Evolutionary conservation across 1,140 invertebrate genomes (phyloP), one percentile per base, ranked within the genome.

Genomic region (Cataglyphis hispanica): DNA sequence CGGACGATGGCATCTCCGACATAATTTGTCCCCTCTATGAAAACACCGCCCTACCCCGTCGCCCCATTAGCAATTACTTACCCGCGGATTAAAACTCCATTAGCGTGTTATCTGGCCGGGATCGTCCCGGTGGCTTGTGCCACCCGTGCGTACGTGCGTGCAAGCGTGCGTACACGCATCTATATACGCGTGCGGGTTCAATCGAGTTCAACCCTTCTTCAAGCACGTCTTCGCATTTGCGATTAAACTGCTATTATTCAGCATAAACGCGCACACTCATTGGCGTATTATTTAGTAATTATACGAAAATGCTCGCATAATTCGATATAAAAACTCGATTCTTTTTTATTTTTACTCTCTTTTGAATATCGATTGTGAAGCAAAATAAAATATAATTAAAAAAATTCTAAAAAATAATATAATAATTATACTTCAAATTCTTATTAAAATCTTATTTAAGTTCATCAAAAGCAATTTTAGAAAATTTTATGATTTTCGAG

Each of bases 21-120:
- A 86, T 90, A 87, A 90, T 87, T 87, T 87, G 69, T 86, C 69
- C 13, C 13, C 75, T 13, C 60, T 56, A 60, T 37, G 34, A 63
- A 66, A 81, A 81, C 56, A 25, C 70, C 43, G 37, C 34, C 19
- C 46, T 37, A 37, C 66, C 43, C 37, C 22, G 27, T 56, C 53
- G 5, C 25, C 63, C 85, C 74, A 89, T 86, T 91, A 87, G 90
- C 89, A 91, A 92, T 92, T 91, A 91, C 86, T 86, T 88, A 85
- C 60, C 50, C 67, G 37, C 19, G 77, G 70, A 89, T 90, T 91
- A 89, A 92, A 92, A 90, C 77, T 85, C 91, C 91, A 92, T 92
- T 92, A 90, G 76, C 83, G 64, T 72, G 81, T 92, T 92, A 92
- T 92, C 90, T 70, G 31, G 10, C 61, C 50, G 63, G 70, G 75